Conservation (phyloP, 1,140 invertebrate species). For the Zaprionus camerounensis region DNA sequence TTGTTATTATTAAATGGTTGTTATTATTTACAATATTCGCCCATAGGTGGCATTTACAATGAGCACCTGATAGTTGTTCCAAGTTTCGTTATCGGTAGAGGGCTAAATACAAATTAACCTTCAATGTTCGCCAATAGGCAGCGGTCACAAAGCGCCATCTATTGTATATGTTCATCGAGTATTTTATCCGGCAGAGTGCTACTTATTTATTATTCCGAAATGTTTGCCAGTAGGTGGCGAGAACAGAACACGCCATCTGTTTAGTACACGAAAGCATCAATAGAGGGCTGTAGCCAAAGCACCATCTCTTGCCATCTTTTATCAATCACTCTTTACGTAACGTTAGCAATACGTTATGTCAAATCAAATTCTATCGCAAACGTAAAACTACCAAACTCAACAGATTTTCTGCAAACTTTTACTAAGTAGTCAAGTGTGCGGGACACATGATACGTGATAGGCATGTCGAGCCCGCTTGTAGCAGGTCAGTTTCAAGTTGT, state of each 20-base stretch:
- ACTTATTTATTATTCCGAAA: no score
- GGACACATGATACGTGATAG: constrained; percentile 20
- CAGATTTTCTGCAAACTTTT: constrained; percentile 47
- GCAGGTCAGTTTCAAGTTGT: constrained; percentile 27
- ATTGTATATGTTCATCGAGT: neutral
- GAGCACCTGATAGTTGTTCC: neutral
- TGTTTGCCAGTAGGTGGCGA: no score
- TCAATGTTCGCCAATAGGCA: neutral
- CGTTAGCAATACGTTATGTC: constrained; percentile 1
- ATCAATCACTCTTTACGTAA: neutral
- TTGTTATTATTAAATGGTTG: no score
- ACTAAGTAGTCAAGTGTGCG: neutral
- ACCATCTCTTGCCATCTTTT: neutral
- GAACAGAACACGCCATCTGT: neutral
- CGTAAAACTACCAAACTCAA: constrained; percentile 1
- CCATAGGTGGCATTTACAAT: neutral
- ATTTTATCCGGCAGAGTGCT: no score
- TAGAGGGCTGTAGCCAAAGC: neutral
- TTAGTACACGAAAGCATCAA: neutral
- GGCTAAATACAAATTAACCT: no score
- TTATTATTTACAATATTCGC: neutral
- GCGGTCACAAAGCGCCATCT: neutral
- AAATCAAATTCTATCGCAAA: constrained; percentile 10
- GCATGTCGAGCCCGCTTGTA: constrained; percentile 18
- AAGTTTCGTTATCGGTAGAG: neutral